Base-by-base conservation (phyloP, 2,797 vertebrate species). In the Coendou prehensilis region DNA sequence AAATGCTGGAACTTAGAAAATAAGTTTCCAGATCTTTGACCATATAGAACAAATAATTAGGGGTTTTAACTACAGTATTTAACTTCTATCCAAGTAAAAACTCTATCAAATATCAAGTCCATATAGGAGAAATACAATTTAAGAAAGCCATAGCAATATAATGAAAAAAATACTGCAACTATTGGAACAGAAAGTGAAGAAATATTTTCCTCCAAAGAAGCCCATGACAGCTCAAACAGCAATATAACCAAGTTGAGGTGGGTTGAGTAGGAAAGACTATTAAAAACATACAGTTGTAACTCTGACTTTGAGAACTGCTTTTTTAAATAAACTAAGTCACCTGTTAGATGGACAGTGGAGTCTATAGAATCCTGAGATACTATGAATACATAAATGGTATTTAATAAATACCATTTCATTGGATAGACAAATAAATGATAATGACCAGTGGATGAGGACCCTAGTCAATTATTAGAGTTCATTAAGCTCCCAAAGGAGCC, bases 91-190 rank as follows among this genome's bases (percentile, higher is more conserved):
- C 41, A 94, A 85, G 22, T 73, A 57, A 89, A 94, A 81, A 71
- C 18, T 52, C 52, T 75, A 71, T 59, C 80, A 84, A 87, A 92
- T 52, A 76, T 26, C 37, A 90, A 91, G 87, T 45, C n/a, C 9
- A 79, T 15, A n/a, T 80, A 96, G 67, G 86, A 89, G 47, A 87
- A 88, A 54, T 75, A 85, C 88, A 90, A 80, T 75, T 9, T 73
- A 73, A 91, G 69, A 1, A 45, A 93, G 59, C 5, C 45, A 28
- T 45, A 63, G 30, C n/a, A 78, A 78, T 56, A 76, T 61, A 87
- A 67, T 61, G 18, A 76, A 84, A 47, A 88, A 84, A 57, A 84
- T 30, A 56, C 15, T 79, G 9, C 3, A 89, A 61, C 52, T 2
- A 9, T 80, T 30, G 50, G 7, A 91, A 80, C 2, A 79, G 56